phyloP scores from a whole-genome alignment of 1,140 invertebrate species.

The Diabrotica virgifera region DNA sequence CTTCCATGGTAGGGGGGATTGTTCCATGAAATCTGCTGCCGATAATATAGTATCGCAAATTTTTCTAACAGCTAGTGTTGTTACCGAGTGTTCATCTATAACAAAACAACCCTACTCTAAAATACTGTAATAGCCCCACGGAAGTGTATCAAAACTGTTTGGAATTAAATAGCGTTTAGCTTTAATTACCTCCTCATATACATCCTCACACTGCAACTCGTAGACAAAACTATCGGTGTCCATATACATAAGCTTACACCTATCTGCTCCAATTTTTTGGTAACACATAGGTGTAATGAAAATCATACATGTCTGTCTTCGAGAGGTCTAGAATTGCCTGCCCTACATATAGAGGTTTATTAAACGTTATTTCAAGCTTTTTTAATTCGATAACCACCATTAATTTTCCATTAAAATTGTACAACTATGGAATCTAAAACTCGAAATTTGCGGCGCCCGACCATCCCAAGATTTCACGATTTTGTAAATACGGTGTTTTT shows the following conservation, averaged over 20 bases:
- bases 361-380: conserved; percentile 36
- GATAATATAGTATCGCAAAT: too few relatives aligned
- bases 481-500: too few relatives aligned
- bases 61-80: too few relatives aligned
- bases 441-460: neutral
- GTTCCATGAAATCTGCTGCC: too few relatives aligned
- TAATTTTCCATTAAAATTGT: conserved; percentile 45
- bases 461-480: conserved; percentile 21
- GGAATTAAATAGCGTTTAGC: conserved; percentile 22
- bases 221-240: conserved; percentile 49
- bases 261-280: conserved; percentile 27
- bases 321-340: conserved; percentile 21
- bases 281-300: conserved; percentile 12
- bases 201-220: conserved; percentile 35
- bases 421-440: conserved; percentile 23
- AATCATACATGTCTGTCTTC: too few relatives aligned
- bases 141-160: neutral
- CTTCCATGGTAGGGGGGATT: too few relatives aligned
- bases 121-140: neutral
- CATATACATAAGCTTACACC: conserved; percentile 41
- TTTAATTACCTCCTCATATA: conserved; percentile 38
- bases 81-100: too few relatives aligned
- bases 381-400: conserved; percentile 3
- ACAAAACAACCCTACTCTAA: too few relatives aligned
- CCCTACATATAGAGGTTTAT: conserved; percentile 45